Evolutionary conservation across 37 sponge, comb jelly and placozoan species (phyloP), one percentile per base, ranked within the genome.

Genomic region (Cladorhizidae sp.): DNA sequence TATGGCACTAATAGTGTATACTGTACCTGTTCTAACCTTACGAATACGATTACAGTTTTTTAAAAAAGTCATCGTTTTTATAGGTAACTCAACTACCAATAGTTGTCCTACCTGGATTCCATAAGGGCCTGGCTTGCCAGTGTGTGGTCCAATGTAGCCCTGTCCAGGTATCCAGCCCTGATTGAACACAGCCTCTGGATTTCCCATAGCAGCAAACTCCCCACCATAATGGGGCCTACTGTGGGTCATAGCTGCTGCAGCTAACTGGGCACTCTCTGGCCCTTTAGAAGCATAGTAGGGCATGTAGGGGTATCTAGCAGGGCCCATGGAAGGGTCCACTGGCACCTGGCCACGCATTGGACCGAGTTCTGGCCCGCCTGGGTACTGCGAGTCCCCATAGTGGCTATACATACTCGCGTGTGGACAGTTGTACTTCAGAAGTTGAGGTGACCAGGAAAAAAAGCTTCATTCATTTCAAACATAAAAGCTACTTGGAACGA

Each of bases 321-420:
- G 29, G n/a, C 61, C 37, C 35, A 40, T 57, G 23, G 72, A 40
- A 56, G 81, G 69, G 22, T 80, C 76, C 45, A 80, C 61, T 23
- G 61, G 21, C 35, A 75, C 32, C 21, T 81, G 81, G 21, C 43
- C 40, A 37, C 57, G 77, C 20, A 70, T 71, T 28, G 85, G 50
- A 26, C 62, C 71, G 35, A 62, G 67, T 15, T 77, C 77, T 40
- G 40, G 77, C 11, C 77, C 77, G 12, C 54, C 58, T 1, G 70
- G 70, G 32, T 71, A 85, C 73, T 73, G 62, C 32, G n/a, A 0
- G 52, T 85, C 86, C 41, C 72, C 86, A 58, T 70, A 77, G 64
- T 85, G 86, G 50, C 57, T 71, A 85, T 78, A 85, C 86, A 85
- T 85, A 28, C n/a, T 72, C 64, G 7, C 1, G 14, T 65, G 67